Evolutionary conservation across 2,888 invertebrate genomes (phyloP), one percentile per base, ranked within the genome.

Genomic region (Acanthosepion esculentum): DNA sequence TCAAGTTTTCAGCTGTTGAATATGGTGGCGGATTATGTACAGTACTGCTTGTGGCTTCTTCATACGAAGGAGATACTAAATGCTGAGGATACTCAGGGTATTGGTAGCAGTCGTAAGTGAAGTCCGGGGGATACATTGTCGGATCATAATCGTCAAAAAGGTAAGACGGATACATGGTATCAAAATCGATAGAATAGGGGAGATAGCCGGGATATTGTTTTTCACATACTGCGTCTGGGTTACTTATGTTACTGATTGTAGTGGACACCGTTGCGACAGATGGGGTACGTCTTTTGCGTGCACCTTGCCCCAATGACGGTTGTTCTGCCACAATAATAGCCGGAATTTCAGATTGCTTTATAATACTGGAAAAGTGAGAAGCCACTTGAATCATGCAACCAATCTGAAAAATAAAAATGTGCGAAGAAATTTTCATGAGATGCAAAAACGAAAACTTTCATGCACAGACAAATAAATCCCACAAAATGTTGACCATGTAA

Each of bases 81-180:
- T 92, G 48, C 48, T 50, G 93, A 15, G 48, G 50, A 48, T 93
- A 53, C 8, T 93, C 93, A 0, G 53, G 4, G 10, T 48, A 50
- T 18, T 48, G n/a, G 93, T 93, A 48, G 33, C n/a, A 53, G 29
- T 53, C 53, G 26, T 93, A 93, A n/a, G 33, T 18, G 18, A 93
- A 53, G 20, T 53, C 48, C 33, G 29, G 50, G n/a, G 93, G 93
- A 53, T 93, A 53, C 48, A 93, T n/a, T 33, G 48, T 18, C 53
- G 93, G 93, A 93, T 93, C 93, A 29, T 93, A 93, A 93, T 93
- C 93, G 5, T 93, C 93, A 50, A 93, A 48, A 18, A 53, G 18
- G 48, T 48, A 93, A n/a, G 78, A n/a, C 18, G 93, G 93, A 53
- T 93, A 93, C 15, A n/a, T 18, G 29, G n/a, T 48, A 20, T 93